These are phyloP conservation scores for Dipodomys ordii DNA, from an alignment of 2,113 vertebrate species.

Conservation along the genomic window DNA sequence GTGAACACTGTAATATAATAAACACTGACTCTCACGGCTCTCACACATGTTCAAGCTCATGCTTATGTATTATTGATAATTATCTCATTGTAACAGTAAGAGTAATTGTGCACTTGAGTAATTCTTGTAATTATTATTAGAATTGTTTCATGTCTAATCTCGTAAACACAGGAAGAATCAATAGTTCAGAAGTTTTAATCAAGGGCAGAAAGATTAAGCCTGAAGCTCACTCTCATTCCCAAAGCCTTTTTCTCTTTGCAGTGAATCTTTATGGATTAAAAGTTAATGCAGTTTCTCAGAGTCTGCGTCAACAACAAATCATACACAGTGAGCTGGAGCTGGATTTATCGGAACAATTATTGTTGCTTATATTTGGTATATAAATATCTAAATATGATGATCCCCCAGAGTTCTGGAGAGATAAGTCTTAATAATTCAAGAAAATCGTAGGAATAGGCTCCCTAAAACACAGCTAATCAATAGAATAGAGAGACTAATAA, in stretches of 20 bases:
- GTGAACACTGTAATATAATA: background rate
- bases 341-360: constrained; percentile 66
- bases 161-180: constrained; percentile 52
- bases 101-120: constrained; percentile 51
- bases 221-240: constrained; percentile 22
- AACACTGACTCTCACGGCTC: background rate
- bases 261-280: constrained; percentile 65
- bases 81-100: constrained; percentile 36
- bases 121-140: constrained; percentile 66
- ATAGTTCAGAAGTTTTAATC: constrained; percentile 68
- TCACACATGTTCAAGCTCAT: background rate
- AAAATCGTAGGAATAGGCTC: constrained; percentile 41
- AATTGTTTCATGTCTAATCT: constrained; percentile 20
- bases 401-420: constrained; percentile 3
- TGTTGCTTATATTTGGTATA: constrained; percentile 43
- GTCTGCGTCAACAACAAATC: constrained; percentile 51
- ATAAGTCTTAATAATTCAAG: constrained; percentile 51
- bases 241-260: constrained; percentile 18
- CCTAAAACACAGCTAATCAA: constrained; percentile 46
- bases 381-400: constrained; percentile 53
- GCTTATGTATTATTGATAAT: constrained; percentile 33
- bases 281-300: constrained; percentile 51
- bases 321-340: constrained; percentile 36
- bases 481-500: constrained; percentile 12
- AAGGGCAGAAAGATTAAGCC: constrained; percentile 58